Evolutionary conservation across 1,140 invertebrate species (phyloP).

Genomic region (Halesus radiatus): DNA sequence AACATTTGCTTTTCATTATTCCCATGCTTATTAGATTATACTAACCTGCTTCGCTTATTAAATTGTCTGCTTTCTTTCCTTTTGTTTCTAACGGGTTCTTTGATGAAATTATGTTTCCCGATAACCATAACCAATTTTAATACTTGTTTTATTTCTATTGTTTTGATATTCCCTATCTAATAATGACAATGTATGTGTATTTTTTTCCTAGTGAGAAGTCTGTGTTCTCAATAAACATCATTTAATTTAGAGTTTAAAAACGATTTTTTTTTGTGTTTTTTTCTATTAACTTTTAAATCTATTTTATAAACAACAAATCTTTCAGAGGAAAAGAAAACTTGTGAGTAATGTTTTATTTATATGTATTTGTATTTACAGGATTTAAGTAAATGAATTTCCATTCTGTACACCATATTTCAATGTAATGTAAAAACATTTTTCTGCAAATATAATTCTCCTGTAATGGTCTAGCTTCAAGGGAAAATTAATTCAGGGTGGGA

Average conservation of each 20-base stretch:
- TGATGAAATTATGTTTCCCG: background rate
- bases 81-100: slow-evolving; percentile 8
- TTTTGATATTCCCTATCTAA: background rate
- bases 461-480: too few species aligned
- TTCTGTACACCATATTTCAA: too few species aligned
- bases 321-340: background rate
- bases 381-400: too few species aligned
- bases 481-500: too few species aligned
- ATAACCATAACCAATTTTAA: background rate
- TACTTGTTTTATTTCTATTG: background rate
- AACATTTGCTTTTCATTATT: slow-evolving; percentile 20
- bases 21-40: slow-evolving; percentile 10
- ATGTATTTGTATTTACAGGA: too few species aligned
- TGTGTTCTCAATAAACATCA: too few species aligned
- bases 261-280: too few species aligned
- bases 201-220: background rate
- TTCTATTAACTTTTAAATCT: too few species aligned
- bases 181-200: background rate
- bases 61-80: slow-evolving; percentile 8
- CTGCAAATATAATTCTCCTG: too few species aligned
- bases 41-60: slow-evolving; percentile 22
- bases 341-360: slow-evolving; percentile 11
- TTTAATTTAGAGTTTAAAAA: too few species aligned
- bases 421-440: too few species aligned
- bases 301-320: too few species aligned